A percentile compares a stretch with the other conserved stretches of the same genome.
Evolutionary conservation across 2,113 vertebrate species (phyloP).

Genomic region (Nematolebias whitei): DNA sequence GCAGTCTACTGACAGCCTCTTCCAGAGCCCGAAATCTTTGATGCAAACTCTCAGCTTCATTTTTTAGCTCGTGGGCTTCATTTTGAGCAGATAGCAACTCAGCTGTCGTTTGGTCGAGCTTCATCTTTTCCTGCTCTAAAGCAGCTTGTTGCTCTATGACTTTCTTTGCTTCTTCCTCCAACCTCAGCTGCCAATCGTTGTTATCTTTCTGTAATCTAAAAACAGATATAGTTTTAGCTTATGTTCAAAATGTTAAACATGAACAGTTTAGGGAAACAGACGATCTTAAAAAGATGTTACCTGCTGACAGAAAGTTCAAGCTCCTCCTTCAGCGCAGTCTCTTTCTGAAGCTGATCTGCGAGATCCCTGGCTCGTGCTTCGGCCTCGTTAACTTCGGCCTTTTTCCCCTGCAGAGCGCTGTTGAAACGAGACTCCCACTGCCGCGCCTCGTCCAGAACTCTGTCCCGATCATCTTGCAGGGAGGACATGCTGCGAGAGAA

Average conservation of each 20-base stretch:
- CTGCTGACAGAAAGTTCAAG: slow-evolving; percentile 78
- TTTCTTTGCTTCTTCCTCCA: slow-evolving; percentile 74
- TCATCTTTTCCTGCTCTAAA: slow-evolving; percentile 78
- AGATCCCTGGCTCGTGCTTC: slow-evolving; percentile 82
- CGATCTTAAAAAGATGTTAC: slow-evolving; percentile 42
- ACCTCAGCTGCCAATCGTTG: slow-evolving; percentile 76
- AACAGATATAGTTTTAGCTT: not conserved
- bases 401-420: slow-evolving; percentile 87
- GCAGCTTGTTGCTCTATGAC: slow-evolving; percentile 70
- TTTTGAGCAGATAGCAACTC: slow-evolving; percentile 69
- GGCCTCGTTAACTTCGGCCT: slow-evolving; percentile 84
- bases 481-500: slow-evolving; percentile 97
- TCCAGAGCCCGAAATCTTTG: slow-evolving; percentile 79
- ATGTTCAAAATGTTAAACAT: not conserved
- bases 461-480: slow-evolving; percentile 93
- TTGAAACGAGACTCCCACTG: slow-evolving; percentile 93
- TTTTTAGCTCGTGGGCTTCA: slow-evolving; percentile 69
- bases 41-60: slow-evolving; percentile 77
- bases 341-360: slow-evolving; percentile 81
- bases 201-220: slow-evolving; percentile 83
- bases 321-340: slow-evolving; percentile 80
- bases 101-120: slow-evolving; percentile 73
- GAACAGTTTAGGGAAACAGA: not conserved
- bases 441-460: slow-evolving; percentile 90
- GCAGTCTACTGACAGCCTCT: slow-evolving; percentile 79